Base-by-base conservation (phyloP, 2,113 vertebrate species). In the Peromyscus californicus region DNA sequence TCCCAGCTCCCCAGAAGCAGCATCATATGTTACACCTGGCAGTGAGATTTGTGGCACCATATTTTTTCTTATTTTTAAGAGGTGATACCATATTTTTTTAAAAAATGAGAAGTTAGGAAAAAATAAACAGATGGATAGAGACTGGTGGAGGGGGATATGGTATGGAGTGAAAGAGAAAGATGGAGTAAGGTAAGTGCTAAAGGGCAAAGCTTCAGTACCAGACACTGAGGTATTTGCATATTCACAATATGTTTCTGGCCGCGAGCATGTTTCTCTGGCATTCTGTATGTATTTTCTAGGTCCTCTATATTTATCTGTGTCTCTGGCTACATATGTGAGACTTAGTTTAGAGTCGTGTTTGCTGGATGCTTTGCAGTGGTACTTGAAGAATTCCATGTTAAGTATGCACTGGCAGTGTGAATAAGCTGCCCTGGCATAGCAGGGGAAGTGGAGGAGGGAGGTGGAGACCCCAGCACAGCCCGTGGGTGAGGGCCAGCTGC, bases 181-280 rank as follows among this genome's bases (percentile, higher is more conserved):
- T 97, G 97, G 92, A 98, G 96, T 94, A 97, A 98, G 98, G 96
- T 93, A 97, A 98, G 98, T 98, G 98, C 97, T 98, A 99, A 99
- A 99, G 98, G 98, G 98, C 98, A 98, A 98, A 98, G 95, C 98
- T 98, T 98, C 97, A 96, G 98, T 97, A 98, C 96, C 98, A 99
- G 99, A 99, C 98, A 98, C 90, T 7, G 76, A 61, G 97, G 94
- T 98, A 99, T 99, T 98, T 99, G 98, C 98, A 99, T 99, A 98
- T 98, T 98, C 98, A 98, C 98, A 99, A 98, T 99, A 98, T 99
- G 98, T 97, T 99, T 99, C 98, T 99, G 98, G 98, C 98, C 98
- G 82, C 98, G 98, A 98, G 98, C 98, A 98, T 97, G 98, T 98
- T 98, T 99, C 98, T 94, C 97, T 96, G 97, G 98, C 98, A 93